phyloP scores from a whole-genome alignment of 2,888 invertebrate species.

The Aproaerema taeniolella region DNA sequence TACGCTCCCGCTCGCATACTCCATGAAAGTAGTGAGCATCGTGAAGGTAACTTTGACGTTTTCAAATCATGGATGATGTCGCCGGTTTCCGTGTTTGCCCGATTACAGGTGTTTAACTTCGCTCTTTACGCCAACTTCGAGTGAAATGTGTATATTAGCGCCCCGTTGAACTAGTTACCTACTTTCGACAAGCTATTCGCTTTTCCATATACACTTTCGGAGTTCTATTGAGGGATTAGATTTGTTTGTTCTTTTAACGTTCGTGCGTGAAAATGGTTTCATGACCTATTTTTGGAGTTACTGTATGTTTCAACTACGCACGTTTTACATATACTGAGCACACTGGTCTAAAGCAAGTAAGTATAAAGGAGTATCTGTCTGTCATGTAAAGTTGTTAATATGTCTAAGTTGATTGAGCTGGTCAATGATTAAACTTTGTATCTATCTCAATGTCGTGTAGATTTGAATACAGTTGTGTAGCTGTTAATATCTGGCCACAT shows the following conservation, averaged over 20 bases:
- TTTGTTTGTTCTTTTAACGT: neutral
- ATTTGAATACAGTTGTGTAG: neutral
- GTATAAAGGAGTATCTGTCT: too few species aligned
- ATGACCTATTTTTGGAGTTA: neutral
- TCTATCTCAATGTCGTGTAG: neutral
- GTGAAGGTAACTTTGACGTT: conserved; percentile 45
- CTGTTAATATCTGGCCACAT: conserved; percentile 42
- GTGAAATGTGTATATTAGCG: conserved; percentile 24
- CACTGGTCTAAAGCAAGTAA: too few species aligned
- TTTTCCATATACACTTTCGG: conserved; percentile 25
- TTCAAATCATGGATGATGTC: conserved; percentile 36
- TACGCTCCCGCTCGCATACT: conserved; percentile 59
- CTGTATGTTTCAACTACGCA: too few species aligned
- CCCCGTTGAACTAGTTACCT: too few species aligned
- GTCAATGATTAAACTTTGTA: too few species aligned
- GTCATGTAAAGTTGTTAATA: too few species aligned
- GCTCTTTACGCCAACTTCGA: conserved; percentile 39
- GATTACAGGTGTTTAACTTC: conserved; percentile 42
- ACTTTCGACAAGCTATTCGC: conserved; percentile 17
- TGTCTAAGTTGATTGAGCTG: neutral
- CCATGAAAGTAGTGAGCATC: conserved; percentile 61
- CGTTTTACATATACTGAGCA: too few species aligned
- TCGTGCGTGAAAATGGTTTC: too few species aligned
- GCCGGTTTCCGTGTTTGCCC: conserved; percentile 52
- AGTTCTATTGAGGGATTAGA: neutral